Conservation (phyloP, 2,113 vertebrate species). For the Aldabrachelys gigantea region DNA sequence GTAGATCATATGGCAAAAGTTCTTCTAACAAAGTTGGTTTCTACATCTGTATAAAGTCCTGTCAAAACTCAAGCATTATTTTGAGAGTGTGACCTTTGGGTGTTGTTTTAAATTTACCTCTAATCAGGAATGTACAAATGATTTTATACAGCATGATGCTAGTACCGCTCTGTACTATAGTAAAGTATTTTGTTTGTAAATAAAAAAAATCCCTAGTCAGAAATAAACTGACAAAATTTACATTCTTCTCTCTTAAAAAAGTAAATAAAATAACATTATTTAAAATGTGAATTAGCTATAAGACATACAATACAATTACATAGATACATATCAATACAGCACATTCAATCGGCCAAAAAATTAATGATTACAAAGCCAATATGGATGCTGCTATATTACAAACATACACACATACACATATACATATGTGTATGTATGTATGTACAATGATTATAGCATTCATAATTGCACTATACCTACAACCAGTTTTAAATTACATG, state of each 20-base stretch:
- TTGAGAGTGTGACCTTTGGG: constrained; percentile 63
- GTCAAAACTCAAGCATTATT: constrained; percentile 61
- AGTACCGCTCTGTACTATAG: constrained; percentile 82
- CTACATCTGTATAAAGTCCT: constrained; percentile 65
- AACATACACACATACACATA: background rate
- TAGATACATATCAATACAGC: constrained; percentile 95
- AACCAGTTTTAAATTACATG: constrained; percentile 88
- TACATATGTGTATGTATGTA: constrained; percentile 81
- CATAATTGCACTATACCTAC: constrained; percentile 93
- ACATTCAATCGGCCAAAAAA: constrained; percentile 96
- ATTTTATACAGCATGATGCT: constrained; percentile 82
- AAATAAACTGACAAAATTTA: constrained; percentile 88
- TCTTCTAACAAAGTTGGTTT: constrained; percentile 57
- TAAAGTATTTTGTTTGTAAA: constrained; percentile 79
- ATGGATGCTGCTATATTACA: constrained; percentile 86
- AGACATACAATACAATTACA: constrained; percentile 95
- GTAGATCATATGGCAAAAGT: constrained; percentile 36
- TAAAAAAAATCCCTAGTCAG: constrained; percentile 84
- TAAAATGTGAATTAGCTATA: constrained; percentile 92
- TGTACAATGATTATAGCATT: constrained; percentile 94
- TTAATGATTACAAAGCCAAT: constrained; percentile 95
- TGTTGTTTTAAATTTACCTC: constrained; percentile 71
- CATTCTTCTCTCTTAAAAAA: constrained; percentile 92
- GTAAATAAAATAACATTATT: constrained; percentile 91
- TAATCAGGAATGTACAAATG: constrained; percentile 81